Conservation (phyloP, 2,888 invertebrate genomes). For the Taphrorychus bicolor region DNA sequence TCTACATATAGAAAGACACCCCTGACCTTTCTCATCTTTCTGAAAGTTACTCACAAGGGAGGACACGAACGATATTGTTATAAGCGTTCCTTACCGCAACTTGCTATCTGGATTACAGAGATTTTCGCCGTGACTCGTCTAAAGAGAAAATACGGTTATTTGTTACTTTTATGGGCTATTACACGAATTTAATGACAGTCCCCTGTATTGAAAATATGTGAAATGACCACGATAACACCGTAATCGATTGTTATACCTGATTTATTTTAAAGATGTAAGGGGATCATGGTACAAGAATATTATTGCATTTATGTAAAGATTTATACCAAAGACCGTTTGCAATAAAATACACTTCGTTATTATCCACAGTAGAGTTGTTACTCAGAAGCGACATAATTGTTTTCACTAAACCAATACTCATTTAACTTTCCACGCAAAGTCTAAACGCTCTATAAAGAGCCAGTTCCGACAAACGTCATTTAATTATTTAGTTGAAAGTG, state of each 20-base stretch:
- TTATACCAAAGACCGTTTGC: too few species aligned
- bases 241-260: neutral
- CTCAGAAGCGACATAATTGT: too few species aligned
- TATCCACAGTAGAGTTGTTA: too few species aligned
- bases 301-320: too few species aligned
- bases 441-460: too few species aligned
- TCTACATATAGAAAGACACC: too few species aligned
- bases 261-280: neutral
- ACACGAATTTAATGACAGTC: neutral
- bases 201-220: neutral
- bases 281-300: too few species aligned
- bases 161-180: constrained; percentile 9
- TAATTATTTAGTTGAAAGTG: too few species aligned
- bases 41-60: neutral
- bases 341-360: too few species aligned
- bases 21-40: neutral
- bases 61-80: neutral
- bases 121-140: neutral
- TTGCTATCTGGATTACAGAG: neutral
- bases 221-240: neutral
- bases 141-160: constrained; percentile 3
- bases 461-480: too few species aligned
- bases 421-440: too few species aligned
- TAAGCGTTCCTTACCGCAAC: neutral
- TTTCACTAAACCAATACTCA: too few species aligned